Percentiles rank a stretch among this genome's conserved stretches.
phyloP scores from a whole-genome alignment of 1,140 invertebrate genomes.

The Stegodyphus mimosarum region DNA sequence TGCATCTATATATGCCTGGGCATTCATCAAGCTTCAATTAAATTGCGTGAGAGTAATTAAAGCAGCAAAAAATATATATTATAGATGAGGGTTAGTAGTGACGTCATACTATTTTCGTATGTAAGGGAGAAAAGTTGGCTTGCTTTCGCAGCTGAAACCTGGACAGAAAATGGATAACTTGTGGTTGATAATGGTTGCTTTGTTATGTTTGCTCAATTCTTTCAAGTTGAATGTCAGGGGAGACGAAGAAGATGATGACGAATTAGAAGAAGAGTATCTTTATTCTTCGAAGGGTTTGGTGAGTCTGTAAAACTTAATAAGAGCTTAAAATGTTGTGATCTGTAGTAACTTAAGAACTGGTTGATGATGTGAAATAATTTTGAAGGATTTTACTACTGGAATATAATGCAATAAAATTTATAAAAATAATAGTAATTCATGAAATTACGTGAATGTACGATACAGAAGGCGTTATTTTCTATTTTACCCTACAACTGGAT shows the following conservation, averaged over 20 bases:
- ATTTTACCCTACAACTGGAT: too few species aligned
- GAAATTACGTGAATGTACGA: too few species aligned
- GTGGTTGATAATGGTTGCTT: background rate
- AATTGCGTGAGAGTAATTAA: too few species aligned
- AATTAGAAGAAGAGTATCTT: background rate
- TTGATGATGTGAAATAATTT: too few species aligned
- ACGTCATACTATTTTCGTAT: background rate
- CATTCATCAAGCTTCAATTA: conserved; percentile 18
- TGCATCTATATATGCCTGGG: conserved; percentile 3
- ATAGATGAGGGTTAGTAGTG: conserved; percentile 13
- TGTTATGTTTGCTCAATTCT: background rate
- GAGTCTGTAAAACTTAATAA: background rate
- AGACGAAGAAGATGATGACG: background rate
- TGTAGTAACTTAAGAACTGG: too few species aligned
- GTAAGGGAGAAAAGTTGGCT: background rate
- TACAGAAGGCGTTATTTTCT: too few species aligned
- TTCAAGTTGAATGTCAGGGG: background rate
- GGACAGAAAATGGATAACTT: background rate
- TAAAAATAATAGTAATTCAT: too few species aligned
- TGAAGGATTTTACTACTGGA: too few species aligned
- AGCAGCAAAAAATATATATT: background rate
- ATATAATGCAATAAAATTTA: too few species aligned
- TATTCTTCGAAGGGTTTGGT: conserved; percentile 8
- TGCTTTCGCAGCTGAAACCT: background rate
- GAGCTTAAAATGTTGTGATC: too few species aligned